Percentiles rank a stretch among this genome's conserved stretches.
Conservation (phyloP, 2,113 vertebrate species). For the Ptilonorhynchus violaceus region DNA sequence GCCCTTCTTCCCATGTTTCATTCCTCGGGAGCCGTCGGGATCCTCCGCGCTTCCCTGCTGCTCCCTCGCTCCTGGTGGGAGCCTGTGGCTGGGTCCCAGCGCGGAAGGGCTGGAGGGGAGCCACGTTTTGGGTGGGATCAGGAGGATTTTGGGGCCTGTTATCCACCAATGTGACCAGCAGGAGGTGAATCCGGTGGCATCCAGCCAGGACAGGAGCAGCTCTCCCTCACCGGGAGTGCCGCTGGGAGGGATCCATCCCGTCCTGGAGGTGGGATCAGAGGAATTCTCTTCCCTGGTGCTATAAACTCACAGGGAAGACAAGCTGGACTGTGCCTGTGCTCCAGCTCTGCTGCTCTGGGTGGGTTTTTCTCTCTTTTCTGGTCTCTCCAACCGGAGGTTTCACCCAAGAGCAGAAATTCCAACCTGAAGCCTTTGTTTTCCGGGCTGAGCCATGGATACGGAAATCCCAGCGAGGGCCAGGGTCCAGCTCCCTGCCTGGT, state of each 20-base stretch:
- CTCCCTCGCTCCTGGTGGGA: background rate
- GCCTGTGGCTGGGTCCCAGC: background rate
- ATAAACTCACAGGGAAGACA: fast-evolving
- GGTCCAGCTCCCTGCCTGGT: fast-evolving
- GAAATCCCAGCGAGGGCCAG: fast-evolving
- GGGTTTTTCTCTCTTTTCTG: background rate
- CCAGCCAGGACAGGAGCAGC: background rate
- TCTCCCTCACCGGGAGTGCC: fast-evolving
- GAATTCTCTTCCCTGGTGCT: background rate
- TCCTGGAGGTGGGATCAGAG: background rate
- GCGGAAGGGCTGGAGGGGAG: background rate
- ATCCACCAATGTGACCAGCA: background rate
- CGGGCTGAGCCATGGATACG: fast-evolving
- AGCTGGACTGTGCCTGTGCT: fast-evolving
- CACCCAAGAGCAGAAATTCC: background rate
- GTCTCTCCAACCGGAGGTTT: background rate
- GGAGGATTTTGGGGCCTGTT: background rate
- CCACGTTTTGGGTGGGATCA: background rate
- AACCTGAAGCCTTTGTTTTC: background rate
- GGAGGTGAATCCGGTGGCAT: too few species aligned
- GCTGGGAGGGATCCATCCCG: background rate
- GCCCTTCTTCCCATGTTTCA: background rate
- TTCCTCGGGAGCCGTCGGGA: fast-evolving
- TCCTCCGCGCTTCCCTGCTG: background rate
- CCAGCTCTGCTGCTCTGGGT: fast-evolving